Evolutionary conservation across 2,113 vertebrate genomes (phyloP).

Genomic region (Smithornis capensis): DNA sequence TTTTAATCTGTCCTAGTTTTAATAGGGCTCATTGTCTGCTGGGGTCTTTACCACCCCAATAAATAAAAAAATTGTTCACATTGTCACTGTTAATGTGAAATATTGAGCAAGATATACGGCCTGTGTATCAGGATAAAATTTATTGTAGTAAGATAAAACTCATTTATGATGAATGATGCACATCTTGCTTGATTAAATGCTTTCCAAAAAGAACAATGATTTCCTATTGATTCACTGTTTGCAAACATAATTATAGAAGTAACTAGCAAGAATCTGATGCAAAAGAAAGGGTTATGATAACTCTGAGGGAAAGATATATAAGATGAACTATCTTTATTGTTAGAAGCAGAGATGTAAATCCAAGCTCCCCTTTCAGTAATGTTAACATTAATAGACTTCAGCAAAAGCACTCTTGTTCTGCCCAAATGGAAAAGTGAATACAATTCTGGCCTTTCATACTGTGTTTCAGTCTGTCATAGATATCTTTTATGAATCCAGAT

Average conservation of each 20-base stretch:
- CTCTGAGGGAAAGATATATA: neutral
- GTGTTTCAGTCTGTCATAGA: neutral
- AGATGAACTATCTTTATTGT: neutral
- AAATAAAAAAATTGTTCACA: neutral
- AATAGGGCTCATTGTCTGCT: neutral
- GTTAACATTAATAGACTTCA: neutral
- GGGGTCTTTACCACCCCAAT: neutral
- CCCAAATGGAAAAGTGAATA: neutral
- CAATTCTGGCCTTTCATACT: neutral
- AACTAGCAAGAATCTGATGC: neutral
- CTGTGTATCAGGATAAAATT: neutral
- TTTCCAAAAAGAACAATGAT: neutral
- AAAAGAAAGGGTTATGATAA: neutral
- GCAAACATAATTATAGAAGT: neutral
- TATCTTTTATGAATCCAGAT: neutral
- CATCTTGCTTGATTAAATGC: neutral
- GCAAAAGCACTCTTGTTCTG: neutral
- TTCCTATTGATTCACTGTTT: neutral
- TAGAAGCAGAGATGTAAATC: neutral
- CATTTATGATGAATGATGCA: neutral
- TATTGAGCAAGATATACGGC: neutral
- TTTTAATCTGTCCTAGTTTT: neutral
- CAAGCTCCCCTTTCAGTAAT: neutral
- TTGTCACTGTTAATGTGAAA: neutral
- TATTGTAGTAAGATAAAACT: neutral